Evolutionary conservation across 2,888 invertebrate genomes (phyloP), one percentile per base, ranked within the genome.

Genomic region (Phanerotoma sp.): DNA sequence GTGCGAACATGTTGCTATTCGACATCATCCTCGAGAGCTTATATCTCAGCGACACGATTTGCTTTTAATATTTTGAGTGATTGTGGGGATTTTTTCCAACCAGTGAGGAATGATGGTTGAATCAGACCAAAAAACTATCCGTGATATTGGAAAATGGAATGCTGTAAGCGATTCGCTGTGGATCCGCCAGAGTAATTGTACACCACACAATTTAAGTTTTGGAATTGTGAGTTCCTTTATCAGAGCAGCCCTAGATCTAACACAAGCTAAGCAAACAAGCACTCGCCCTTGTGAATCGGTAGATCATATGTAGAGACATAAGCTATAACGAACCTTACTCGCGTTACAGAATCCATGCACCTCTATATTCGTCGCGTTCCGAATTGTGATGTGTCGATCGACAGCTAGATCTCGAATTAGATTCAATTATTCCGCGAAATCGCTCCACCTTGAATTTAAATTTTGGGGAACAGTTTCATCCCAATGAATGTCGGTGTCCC

Each of bases 171-270:
- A 18, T 4, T 45, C 51, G 11, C 20, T 41, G 41, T 58, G 55
- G 4, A 55, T 13, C 5, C 51, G 48, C 11, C 62, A 51, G 6
- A 67, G 51, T 37, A 65, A 33, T 15, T 64, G 16, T 1, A 65
- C 66, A 4, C 54, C 67, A 32, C 60, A 66, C 15, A 68, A 52
- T 56, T 70, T 67, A 5, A 68, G 49, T 47, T 66, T 52, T 5
- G 68, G 66, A 10, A 65, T 33, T 1, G 65, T 57, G 3, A 60
- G 48, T 5, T 37, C 49, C 50, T 68, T 68, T 7, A 68, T n/a
- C 11, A 67, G 66, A 7, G 70, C 66, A 9, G 70, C 65, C 7
- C 66, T 53, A 2, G 65, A 62, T 54, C 71, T 70, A 3, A 71
- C 55, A 21, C 61, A 63, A 9, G 70, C 22, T 25, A 71, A 41